These are phyloP conservation scores for Benitochromis conjunctus DNA, from an alignment of 2,113 vertebrate species.

Conservation along the genomic window DNA sequence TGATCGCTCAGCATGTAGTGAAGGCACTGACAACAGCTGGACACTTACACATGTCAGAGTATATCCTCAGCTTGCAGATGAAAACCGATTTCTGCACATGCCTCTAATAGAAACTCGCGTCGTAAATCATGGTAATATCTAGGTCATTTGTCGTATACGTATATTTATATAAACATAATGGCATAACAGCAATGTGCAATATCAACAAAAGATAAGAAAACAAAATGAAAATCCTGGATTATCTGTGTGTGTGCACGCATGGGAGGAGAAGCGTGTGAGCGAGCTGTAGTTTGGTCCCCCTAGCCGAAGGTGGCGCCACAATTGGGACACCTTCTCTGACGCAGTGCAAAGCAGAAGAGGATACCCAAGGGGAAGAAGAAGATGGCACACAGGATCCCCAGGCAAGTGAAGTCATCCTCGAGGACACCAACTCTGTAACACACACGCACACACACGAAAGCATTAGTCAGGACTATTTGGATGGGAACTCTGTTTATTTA, in stretches of 20 bases:
- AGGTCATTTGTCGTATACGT: slow-evolving; percentile 15
- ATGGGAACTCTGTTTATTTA: background rate
- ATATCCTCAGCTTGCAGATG: slow-evolving; percentile 11
- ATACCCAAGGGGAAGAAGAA: slow-evolving; percentile 95
- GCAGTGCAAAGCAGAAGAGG: slow-evolving; percentile 93
- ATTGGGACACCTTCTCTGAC: slow-evolving; percentile 95
- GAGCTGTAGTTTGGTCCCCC: slow-evolving; percentile 70
- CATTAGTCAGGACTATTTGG: background rate
- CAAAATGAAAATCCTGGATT: slow-evolving; percentile 16
- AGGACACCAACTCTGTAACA: slow-evolving; percentile 89
- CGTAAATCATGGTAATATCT: slow-evolving; percentile 4
- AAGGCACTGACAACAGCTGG: slow-evolving; percentile 66
- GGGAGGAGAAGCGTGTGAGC: background rate
- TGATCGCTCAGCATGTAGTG: slow-evolving; percentile 41
- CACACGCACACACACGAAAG: background rate
- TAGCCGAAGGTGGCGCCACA: slow-evolving; percentile 93
- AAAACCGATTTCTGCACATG: slow-evolving; percentile 11
- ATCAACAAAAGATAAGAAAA: slow-evolving; percentile 23
- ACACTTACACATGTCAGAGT: slow-evolving; percentile 11
- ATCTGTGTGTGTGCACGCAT: background rate
- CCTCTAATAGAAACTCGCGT: background rate
- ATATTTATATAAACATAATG: slow-evolving; percentile 18
- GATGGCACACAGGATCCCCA: slow-evolving; percentile 94
- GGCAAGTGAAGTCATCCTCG: slow-evolving; percentile 96
- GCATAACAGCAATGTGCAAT: slow-evolving; percentile 49